These are phyloP conservation scores for Coregonus suidteri DNA, from an alignment of 2,797 vertebrate species.

Conservation along the genomic window DNA sequence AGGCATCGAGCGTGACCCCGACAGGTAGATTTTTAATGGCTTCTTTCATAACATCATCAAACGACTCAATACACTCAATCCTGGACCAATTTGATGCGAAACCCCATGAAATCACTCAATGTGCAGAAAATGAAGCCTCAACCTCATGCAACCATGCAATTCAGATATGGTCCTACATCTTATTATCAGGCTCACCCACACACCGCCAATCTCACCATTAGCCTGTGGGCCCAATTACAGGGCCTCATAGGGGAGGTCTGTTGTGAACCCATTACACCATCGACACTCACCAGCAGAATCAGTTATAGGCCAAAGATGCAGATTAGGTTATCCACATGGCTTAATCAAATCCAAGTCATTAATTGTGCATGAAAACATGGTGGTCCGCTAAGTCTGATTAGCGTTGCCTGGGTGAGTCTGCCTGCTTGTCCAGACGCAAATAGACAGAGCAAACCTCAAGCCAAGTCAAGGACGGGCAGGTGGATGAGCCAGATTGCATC, in stretches of 20 bases:
- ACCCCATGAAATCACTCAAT: conserved; percentile 67
- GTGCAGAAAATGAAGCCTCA: conserved; percentile 66
- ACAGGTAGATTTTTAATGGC: conserved; percentile 68
- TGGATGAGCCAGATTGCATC: conserved; percentile 20
- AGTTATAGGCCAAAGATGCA: conserved; percentile 43
- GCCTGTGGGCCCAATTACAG: conserved; percentile 52
- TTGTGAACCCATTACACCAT: conserved; percentile 40
- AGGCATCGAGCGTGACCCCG: conserved; percentile 61
- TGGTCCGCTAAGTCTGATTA: conserved; percentile 38
- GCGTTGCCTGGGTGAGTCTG: conserved; percentile 14
- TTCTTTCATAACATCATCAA: conserved; percentile 72
- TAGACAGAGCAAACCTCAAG: conserved; percentile 7
- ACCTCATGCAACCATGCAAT: conserved; percentile 50
- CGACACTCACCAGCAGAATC: conserved; percentile 40
- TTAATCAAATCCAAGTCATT: conserved; percentile 43
- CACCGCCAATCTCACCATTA: conserved; percentile 36
- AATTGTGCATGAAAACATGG: conserved; percentile 35
- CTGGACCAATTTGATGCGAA: conserved; percentile 67
- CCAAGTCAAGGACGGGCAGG: neutral
- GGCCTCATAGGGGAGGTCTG: conserved; percentile 26
- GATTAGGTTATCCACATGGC: conserved; percentile 59
- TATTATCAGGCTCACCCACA: conserved; percentile 44
- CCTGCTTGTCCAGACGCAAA: conserved; percentile 18
- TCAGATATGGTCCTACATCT: conserved; percentile 57
- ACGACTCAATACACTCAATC: conserved; percentile 64